phyloP scores from a whole-genome alignment of 2,113 vertebrate genomes.

The Phoenicopterus ruber region DNA sequence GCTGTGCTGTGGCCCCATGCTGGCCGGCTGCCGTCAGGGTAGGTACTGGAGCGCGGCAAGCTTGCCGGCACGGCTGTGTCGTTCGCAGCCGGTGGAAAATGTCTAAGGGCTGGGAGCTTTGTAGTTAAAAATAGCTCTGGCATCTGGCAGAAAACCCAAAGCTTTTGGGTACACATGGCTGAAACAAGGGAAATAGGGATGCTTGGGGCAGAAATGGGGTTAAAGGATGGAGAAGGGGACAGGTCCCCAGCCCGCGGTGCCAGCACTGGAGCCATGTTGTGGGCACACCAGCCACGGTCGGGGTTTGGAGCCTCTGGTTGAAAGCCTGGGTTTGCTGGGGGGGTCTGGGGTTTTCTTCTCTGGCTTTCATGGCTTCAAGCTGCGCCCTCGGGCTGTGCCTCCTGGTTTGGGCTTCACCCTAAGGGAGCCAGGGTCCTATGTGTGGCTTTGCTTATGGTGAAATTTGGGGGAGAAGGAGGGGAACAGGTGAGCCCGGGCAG shows the following conservation, averaged over 20 bases:
- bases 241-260: not conserved
- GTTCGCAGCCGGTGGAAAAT: not conserved
- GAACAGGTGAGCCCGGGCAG: not conserved
- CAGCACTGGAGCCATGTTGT: fast-evolving
- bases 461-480: not conserved
- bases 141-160: not conserved
- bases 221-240: not conserved
- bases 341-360: not conserved
- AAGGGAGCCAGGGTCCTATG: not conserved
- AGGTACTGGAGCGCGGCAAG: not conserved
- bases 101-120: not conserved
- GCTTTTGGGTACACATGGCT: not conserved
- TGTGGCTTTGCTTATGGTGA: not conserved
- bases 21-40: not conserved
- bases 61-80: fast-evolving
- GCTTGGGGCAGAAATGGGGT: not conserved
- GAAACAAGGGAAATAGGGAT: not conserved
- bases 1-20: not conserved
- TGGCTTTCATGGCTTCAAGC: not conserved
- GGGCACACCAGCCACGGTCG: fast-evolving
- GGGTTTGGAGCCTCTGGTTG: not conserved
- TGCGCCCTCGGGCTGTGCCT: fast-evolving
- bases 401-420: not conserved
- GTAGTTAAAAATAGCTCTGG: not conserved
- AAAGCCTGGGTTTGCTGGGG: not conserved